Percentiles rank a stretch among this genome's conserved stretches.
Conservation (phyloP, 1,140 invertebrate genomes). For the Pogonognathellus flavescens region DNA sequence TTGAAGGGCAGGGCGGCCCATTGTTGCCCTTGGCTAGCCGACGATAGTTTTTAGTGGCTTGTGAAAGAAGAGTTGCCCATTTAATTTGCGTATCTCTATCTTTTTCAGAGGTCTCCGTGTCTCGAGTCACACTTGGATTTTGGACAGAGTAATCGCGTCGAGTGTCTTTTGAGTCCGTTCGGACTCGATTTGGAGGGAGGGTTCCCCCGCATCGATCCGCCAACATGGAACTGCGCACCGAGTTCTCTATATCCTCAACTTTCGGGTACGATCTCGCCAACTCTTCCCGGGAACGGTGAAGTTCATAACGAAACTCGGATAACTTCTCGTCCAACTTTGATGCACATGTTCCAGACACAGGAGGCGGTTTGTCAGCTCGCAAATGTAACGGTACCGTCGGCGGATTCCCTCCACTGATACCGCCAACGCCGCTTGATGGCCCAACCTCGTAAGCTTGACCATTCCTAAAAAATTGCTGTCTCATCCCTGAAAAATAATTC, state of each 20-base stretch:
- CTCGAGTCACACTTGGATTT: constrained; percentile 21
- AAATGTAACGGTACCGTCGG: not conserved
- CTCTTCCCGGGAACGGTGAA: constrained; percentile 59
- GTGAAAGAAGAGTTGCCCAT: constrained; percentile 43
- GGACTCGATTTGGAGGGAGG: constrained; percentile 34
- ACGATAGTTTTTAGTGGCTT: constrained; percentile 43
- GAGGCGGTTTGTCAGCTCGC: not conserved
- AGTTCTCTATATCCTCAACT: constrained; percentile 55
- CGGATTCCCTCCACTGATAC: not conserved
- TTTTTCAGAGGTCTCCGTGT: constrained; percentile 51
- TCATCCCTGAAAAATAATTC: not conserved
- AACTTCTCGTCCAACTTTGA: constrained; percentile 55
- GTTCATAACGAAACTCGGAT: constrained; percentile 52
- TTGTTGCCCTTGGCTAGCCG: constrained; percentile 21
- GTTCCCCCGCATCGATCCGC: constrained; percentile 52
- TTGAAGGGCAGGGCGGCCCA: constrained; percentile 33
- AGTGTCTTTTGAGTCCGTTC: constrained; percentile 18
- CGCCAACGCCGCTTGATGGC: not conserved
- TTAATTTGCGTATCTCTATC: constrained; percentile 49
- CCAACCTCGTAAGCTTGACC: not conserved
- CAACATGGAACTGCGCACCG: constrained; percentile 63
- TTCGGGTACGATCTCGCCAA: constrained; percentile 54
- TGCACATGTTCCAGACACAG: not conserved
- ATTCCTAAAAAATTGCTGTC: constrained; percentile 40
- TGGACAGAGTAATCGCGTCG: constrained; percentile 8